phyloP scores from a whole-genome alignment of 2,797 vertebrate species.

The Lagodon rhomboides region DNA sequence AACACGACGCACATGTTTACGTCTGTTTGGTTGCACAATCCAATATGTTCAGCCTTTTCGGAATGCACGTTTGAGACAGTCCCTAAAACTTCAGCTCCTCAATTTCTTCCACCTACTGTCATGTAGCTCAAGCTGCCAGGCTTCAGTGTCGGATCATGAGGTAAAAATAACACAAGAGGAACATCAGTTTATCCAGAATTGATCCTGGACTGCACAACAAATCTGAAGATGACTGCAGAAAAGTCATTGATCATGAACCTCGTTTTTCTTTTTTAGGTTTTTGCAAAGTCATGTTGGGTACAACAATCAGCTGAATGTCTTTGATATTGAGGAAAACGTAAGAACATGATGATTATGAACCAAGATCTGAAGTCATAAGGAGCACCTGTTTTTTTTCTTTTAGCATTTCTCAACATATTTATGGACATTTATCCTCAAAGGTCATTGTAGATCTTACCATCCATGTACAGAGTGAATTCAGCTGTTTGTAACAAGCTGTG shows the following conservation, averaged over 20 bases:
- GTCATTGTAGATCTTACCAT: background rate
- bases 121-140: background rate
- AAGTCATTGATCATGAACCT: background rate
- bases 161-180: background rate
- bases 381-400: background rate
- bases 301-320: too few relatives aligned
- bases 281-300: too few relatives aligned
- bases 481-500: background rate
- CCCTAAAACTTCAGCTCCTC: background rate
- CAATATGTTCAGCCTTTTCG: too few relatives aligned
- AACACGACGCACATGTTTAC: too few relatives aligned
- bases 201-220: background rate
- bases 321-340: background rate
- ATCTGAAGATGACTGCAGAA: background rate
- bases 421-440: background rate
- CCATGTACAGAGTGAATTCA: background rate
- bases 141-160: background rate
- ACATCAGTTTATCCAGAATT: background rate
- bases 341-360: background rate
- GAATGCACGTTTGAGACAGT: background rate
- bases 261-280: too few relatives aligned
- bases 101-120: background rate
- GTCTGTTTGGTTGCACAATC: too few relatives aligned
- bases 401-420: background rate
- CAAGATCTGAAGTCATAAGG: background rate